A percentile compares a stretch with the other conserved stretches of the same genome.
These are phyloP conservation scores for Nipponia nippon DNA, from an alignment of 2,113 vertebrate genomes.

Conservation along the genomic window DNA sequence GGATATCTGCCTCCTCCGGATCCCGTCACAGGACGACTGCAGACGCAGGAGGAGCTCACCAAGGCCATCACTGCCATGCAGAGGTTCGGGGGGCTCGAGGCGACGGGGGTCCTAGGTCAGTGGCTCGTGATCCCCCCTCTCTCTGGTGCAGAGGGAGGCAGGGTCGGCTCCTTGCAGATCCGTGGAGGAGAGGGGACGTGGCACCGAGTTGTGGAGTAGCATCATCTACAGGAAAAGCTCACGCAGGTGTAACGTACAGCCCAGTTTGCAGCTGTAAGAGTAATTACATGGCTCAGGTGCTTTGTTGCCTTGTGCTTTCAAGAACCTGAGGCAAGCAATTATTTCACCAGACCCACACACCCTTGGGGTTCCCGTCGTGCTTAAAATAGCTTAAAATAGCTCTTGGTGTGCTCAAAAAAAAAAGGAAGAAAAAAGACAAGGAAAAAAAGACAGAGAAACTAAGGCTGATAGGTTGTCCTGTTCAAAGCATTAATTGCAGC, in stretches of 20 bases:
- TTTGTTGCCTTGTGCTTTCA: slow-evolving; percentile 16
- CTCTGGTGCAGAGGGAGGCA: not conserved
- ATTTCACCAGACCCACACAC: slow-evolving; percentile 27
- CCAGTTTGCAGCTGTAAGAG: not conserved
- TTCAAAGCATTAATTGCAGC: not conserved
- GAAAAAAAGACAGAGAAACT: not conserved
- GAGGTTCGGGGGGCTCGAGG: slow-evolving; percentile 88
- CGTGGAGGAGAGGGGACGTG: fast-evolving
- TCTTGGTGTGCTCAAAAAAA: not conserved
- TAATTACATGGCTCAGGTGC: slow-evolving; percentile 63
- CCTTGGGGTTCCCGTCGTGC: not conserved
- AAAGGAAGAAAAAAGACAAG: fast-evolving
- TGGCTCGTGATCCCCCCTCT: not conserved
- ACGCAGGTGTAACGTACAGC: not conserved
- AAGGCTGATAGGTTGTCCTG: not conserved
- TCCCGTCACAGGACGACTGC: slow-evolving; percentile 83
- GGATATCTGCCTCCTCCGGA: slow-evolving; percentile 91
- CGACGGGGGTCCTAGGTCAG: slow-evolving; percentile 88
- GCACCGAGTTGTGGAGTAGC: not conserved
- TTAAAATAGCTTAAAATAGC: not conserved
- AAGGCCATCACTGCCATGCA: slow-evolving; percentile 94
- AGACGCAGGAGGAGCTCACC: slow-evolving; percentile 88
- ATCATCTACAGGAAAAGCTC: not conserved
- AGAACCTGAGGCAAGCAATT: slow-evolving; percentile 56
- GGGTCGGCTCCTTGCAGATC: not conserved